A percentile compares a stretch with the other conserved stretches of the same genome.
Evolutionary conservation across 2,797 vertebrate species (phyloP).

Genomic region (Eulemur albifrons): DNA sequence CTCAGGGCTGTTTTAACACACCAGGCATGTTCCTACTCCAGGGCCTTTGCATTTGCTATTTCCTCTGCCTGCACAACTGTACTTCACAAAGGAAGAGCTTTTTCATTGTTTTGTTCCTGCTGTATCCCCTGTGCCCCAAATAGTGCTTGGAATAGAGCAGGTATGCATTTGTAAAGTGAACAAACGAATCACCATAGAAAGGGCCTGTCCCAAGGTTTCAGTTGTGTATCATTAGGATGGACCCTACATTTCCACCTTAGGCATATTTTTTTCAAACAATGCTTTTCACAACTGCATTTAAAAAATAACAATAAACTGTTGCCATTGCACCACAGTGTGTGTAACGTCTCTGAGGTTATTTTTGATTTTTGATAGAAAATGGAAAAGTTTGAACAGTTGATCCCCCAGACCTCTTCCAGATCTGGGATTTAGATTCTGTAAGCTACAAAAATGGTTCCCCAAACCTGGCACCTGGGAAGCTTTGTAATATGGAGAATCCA

Average conservation of each 20-base stretch:
- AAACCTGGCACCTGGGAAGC: background rate
- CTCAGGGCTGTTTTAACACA: background rate
- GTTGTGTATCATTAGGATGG: background rate
- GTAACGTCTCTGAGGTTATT: background rate
- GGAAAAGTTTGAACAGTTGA: background rate
- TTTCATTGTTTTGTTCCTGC: background rate
- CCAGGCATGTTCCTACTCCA: background rate
- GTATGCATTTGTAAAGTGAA: background rate
- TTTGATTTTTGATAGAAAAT: background rate
- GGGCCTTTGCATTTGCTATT: background rate
- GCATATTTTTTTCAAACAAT: background rate
- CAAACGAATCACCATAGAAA: background rate
- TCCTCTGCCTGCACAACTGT: background rate
- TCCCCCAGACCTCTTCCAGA: background rate
- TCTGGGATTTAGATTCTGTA: background rate
- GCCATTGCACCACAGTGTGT: background rate
- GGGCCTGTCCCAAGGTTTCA: background rate
- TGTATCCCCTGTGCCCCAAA: background rate
- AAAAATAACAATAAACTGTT: background rate
- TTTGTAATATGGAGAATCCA: background rate
- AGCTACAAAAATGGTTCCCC: background rate
- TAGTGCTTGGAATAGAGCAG: background rate
- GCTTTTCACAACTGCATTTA: background rate
- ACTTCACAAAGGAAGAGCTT: background rate
- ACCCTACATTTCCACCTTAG: background rate